These are phyloP conservation scores for Catalaphyllia jardinei DNA, from an alignment of 64 coral and sea anemone species.

Conservation along the genomic window DNA sequence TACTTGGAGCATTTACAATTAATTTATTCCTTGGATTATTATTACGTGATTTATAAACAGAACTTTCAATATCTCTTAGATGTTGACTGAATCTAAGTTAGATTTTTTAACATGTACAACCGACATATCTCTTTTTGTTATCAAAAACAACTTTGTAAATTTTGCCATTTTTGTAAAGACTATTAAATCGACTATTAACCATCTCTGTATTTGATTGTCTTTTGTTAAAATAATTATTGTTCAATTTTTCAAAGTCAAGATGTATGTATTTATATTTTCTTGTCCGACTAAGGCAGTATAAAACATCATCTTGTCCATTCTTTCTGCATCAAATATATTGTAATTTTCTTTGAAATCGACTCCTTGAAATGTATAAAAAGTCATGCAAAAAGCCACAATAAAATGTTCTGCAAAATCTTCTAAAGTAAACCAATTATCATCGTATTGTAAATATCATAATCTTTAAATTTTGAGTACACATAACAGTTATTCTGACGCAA, in stretches of 20 bases:
- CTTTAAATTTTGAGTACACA: slow-evolving; percentile 42
- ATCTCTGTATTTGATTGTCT: not conserved
- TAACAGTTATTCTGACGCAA: not conserved
- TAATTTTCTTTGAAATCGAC: slow-evolving; percentile 24
- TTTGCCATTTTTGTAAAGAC: slow-evolving; percentile 34
- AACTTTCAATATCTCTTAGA: slow-evolving; percentile 23
- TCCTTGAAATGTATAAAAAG: slow-evolving; percentile 56
- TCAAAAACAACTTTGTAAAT: slow-evolving; percentile 50
- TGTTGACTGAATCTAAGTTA: slow-evolving; percentile 17
- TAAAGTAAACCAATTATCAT: slow-evolving; percentile 10
- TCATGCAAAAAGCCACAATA: slow-evolving; percentile 27
- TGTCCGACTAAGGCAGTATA: slow-evolving; percentile 30
- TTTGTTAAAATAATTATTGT: slow-evolving; percentile 3
- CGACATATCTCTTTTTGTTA: not conserved
- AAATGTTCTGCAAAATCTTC: slow-evolving; percentile 9
- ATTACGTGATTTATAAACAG: slow-evolving; percentile 13
- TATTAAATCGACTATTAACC: slow-evolving; percentile 18
- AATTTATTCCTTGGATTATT: slow-evolving; percentile 17
- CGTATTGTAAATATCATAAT: slow-evolving; percentile 32
- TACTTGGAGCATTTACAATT: slow-evolving; percentile 19
- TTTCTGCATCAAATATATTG: slow-evolving; percentile 30
- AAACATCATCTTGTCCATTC: slow-evolving; percentile 39
- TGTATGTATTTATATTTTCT: slow-evolving; percentile 33
- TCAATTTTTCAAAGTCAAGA: slow-evolving; percentile 15
- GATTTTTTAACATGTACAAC: slow-evolving; percentile 48